Conservation (phyloP, 2,888 invertebrate genomes). For the Conomelus anceps region DNA sequence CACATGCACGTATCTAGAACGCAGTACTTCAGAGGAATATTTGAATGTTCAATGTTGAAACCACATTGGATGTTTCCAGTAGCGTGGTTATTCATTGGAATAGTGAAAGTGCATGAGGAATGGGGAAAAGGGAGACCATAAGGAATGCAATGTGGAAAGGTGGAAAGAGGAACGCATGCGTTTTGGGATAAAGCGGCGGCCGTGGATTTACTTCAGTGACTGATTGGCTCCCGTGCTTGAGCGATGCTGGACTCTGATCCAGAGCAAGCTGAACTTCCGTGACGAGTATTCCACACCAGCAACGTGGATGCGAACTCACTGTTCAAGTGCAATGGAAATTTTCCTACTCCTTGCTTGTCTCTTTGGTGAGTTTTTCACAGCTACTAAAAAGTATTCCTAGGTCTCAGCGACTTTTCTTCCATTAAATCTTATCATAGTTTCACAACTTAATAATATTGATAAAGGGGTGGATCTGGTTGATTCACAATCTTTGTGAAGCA, state of each 20-base stretch:
- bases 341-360: not conserved
- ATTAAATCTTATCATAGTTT: no score
- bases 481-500: no score
- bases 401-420: no score
- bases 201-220: not conserved
- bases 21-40: not conserved
- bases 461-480: no score
- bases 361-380: not conserved
- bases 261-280: not conserved
- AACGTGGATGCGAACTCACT: not conserved
- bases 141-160: not conserved
- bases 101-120: not conserved
- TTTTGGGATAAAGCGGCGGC: not conserved
- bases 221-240: not conserved
- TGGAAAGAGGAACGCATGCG: not conserved
- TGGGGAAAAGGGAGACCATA: not conserved
- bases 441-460: no score
- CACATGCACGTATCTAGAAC: not conserved
- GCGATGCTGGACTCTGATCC: not conserved
- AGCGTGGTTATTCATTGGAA: not conserved
- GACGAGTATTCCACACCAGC: not conserved
- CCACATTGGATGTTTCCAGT: not conserved
- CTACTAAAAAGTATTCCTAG: no score
- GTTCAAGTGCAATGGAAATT: not conserved
- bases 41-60: not conserved